Evolutionary conservation across 2,888 invertebrate genomes (phyloP), one percentile per base, ranked within the genome.

Genomic region (Pantelozetes paolii): DNA sequence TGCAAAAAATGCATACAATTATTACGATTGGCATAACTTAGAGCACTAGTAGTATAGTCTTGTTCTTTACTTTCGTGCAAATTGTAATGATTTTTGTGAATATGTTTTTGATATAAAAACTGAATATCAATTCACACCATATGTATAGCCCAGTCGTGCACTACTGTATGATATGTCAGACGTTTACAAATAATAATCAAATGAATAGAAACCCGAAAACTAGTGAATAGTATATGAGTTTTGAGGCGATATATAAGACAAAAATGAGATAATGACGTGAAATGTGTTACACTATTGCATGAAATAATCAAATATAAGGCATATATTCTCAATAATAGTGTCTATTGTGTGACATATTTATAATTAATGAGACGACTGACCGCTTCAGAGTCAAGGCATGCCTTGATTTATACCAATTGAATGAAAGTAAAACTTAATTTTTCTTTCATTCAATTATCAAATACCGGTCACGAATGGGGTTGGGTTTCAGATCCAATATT

Each of bases 221-320:
- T 8, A 62, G 2, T 62, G n/a, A 62, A 62, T 62, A n/a, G 32
- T 26, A 15, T 62, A 30, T 32, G 32, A 32, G 59, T 30, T 50
- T 30, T 62, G 59, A 62, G 32, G 32, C 18, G 32, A 32, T 9
- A 62, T 62, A 62, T 15, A 9, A 18, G 59, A 15, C 9, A 13
- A 62, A 62, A 62, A 62, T 62, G 13, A 32, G 59, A 62, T 32
- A 62, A 62, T 62, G 32, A 62, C 57, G 57, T 57, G 59, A 62
- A 18, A 23, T 32, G 13, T 15, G 18, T n/a, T 18, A 13, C 3
- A 62, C 15, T 32, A 32, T 30, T n/a, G 30, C 18, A 54, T 20
- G 23, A 26, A 54, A 54, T 54, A 45, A 45, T 45, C 2, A 15
- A 45, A 2, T 15, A 45, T 45, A 26, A 54, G 54, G 26, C 23